phyloP scores from a whole-genome alignment of 2,113 vertebrate genomes.

The Cettia cetti region DNA sequence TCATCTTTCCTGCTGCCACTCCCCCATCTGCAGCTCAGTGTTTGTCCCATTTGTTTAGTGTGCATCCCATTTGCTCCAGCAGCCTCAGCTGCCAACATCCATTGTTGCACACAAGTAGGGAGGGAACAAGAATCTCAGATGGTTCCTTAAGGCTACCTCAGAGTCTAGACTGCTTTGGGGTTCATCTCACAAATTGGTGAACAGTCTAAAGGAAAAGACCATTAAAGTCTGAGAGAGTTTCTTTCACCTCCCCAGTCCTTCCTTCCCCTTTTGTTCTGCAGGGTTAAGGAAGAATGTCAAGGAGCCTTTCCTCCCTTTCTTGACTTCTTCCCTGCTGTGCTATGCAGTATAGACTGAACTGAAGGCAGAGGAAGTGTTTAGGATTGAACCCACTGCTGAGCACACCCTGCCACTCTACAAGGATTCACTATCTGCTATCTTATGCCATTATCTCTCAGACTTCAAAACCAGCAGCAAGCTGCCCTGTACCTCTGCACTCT shows the following conservation, averaged over 20 bases:
- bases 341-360: neutral
- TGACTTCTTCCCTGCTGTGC: neutral
- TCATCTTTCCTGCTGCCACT: neutral
- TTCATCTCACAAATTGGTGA: neutral
- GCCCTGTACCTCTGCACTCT: neutral
- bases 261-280: neutral
- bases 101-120: neutral
- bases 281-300: neutral
- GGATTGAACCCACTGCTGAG: neutral
- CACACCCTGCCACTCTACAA: neutral
- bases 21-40: neutral
- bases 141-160: neutral
- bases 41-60: neutral
- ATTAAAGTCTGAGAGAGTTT: neutral
- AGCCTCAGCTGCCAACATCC: neutral
- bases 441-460: neutral
- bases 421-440: neutral
- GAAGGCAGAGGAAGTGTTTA: neutral
- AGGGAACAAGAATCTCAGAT: neutral
- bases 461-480: neutral
- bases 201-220: neutral
- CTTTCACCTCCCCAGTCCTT: neutral
- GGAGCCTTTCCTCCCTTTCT: neutral
- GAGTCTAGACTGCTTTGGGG: neutral
- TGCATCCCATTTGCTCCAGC: neutral